A percentile compares a stretch with the other conserved stretches of the same genome.
Evolutionary conservation across 2,888 invertebrate genomes (phyloP).

Genomic region (Drosophila gaucha): DNA sequence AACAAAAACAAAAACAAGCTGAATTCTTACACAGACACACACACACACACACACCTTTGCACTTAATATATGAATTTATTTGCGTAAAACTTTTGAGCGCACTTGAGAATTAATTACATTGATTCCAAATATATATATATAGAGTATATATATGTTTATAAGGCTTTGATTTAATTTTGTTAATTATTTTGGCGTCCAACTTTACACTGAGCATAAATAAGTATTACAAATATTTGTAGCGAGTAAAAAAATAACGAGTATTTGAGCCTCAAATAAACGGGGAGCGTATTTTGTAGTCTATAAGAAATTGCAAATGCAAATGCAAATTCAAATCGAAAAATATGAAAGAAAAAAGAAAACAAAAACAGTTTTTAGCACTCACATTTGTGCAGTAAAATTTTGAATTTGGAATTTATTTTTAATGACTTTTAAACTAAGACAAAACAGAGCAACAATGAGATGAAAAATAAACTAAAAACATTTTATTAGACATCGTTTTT

Average conservation of each 20-base stretch:
- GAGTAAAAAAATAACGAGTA: slow-evolving; percentile 16
- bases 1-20: slow-evolving; percentile 43
- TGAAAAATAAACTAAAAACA: slow-evolving; percentile 37
- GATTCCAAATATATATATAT: slow-evolving; percentile 33
- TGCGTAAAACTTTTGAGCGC: slow-evolving; percentile 58
- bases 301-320: no score
- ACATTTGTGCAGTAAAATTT: slow-evolving; percentile 47
- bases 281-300: slow-evolving; percentile 55
- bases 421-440: slow-evolving; percentile 60
- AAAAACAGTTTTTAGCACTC: slow-evolving; percentile 48
- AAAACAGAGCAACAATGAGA: neutral
- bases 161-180: slow-evolving; percentile 66
- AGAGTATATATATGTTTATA: slow-evolving; percentile 30
- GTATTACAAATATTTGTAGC: slow-evolving; percentile 35
- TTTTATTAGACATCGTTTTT: slow-evolving; percentile 68
- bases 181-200: slow-evolving; percentile 75
- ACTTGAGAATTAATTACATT: slow-evolving; percentile 54
- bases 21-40: slow-evolving; percentile 30
- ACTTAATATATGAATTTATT: slow-evolving; percentile 54
- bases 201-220: slow-evolving; percentile 64
- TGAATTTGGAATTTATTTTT: slow-evolving; percentile 74
- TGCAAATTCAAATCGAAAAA: no score
- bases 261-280: slow-evolving; percentile 13
- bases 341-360: neutral
- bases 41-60: slow-evolving; percentile 31